These are phyloP conservation scores for Solen grandis DNA, from an alignment of 1,140 invertebrate genomes.

Conservation along the genomic window DNA sequence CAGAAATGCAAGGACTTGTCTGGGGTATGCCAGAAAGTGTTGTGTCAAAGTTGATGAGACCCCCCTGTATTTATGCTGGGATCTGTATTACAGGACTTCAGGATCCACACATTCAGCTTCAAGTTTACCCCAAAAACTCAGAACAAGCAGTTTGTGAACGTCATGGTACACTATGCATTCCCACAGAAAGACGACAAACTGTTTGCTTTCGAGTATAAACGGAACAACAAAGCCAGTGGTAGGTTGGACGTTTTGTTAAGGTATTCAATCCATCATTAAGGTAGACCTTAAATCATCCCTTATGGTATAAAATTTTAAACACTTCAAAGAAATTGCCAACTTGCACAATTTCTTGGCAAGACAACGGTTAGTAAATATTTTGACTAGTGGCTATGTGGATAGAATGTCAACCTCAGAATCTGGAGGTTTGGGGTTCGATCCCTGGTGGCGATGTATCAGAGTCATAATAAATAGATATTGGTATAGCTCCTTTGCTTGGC, in stretches of 20 bases:
- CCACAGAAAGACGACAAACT: slow-evolving; percentile 91
- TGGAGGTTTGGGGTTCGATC: too few species aligned
- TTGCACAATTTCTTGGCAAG: background rate
- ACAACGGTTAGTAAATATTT: background rate
- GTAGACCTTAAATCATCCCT: background rate
- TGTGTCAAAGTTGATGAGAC: too few species aligned
- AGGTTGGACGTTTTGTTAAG: background rate
- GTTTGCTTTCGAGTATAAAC: slow-evolving; percentile 91
- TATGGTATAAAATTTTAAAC: background rate
- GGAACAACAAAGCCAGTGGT: slow-evolving; percentile 37
- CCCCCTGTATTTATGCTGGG: too few species aligned
- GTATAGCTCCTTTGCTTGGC: too few species aligned
- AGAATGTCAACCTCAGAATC: too few species aligned
- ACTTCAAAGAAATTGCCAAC: background rate
- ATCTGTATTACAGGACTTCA: slow-evolving; percentile 90
- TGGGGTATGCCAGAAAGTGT: too few species aligned
- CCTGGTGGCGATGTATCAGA: too few species aligned
- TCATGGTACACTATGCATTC: slow-evolving; percentile 92
- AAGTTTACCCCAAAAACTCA: slow-evolving; percentile 90
- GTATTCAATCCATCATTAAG: background rate
- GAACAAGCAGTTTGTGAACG: slow-evolving; percentile 87
- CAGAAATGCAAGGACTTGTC: too few species aligned
- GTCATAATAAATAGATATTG: too few species aligned
- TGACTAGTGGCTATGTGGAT: background rate
- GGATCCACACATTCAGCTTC: slow-evolving; percentile 93